phyloP scores from a whole-genome alignment of 1,140 invertebrate genomes.

The Heliconius eleuchia region DNA sequence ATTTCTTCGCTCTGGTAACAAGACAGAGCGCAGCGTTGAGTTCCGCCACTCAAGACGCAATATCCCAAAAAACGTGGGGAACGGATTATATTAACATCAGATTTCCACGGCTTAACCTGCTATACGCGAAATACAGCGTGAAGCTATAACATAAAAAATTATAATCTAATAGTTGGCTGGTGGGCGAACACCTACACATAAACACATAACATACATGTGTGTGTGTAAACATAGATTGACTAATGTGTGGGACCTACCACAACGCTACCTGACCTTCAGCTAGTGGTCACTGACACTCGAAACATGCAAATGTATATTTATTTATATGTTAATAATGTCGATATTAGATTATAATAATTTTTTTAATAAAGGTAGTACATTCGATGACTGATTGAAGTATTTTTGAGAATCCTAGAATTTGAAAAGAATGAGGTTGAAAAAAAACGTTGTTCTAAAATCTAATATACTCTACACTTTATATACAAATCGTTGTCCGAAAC shows the following conservation, averaged over 20 bases:
- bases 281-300: slow-evolving; percentile 35
- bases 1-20: too few species aligned
- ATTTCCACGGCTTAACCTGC: background rate
- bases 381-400: too few species aligned
- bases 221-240: slow-evolving; percentile 8
- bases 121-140: background rate
- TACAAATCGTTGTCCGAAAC: too few species aligned
- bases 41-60: too few species aligned
- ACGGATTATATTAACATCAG: background rate
- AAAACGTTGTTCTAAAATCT: too few species aligned
- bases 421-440: too few species aligned
- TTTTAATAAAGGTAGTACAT: background rate
- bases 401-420: too few species aligned
- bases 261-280: slow-evolving; percentile 34
- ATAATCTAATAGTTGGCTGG: background rate
- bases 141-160: background rate
- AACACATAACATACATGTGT: background rate
- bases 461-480: too few species aligned
- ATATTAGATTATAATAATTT: background rate
- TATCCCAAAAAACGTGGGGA: too few species aligned
- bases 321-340: background rate
- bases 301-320: slow-evolving; percentile 14
- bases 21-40: too few species aligned
- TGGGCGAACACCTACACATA: background rate
- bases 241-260: slow-evolving; percentile 31